These are phyloP conservation scores for Halcyon leucocephala DNA, from an alignment of 2,797 vertebrate genomes.

Conservation along the genomic window DNA sequence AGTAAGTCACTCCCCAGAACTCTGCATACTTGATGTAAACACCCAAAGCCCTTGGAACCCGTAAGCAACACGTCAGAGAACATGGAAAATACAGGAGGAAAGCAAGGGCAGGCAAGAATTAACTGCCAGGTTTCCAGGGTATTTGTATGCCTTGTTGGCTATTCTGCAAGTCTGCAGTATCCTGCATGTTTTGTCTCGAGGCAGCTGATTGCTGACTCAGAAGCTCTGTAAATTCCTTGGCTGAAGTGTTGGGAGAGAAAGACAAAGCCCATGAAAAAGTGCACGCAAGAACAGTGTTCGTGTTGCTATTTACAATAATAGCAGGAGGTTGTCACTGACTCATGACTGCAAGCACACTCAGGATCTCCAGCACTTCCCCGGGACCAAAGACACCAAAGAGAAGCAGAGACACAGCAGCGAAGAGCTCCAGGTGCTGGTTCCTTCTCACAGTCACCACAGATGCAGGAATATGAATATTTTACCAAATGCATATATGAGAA, in stretches of 20 bases:
- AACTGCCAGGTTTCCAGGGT: constrained; percentile 55
- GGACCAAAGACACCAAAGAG: constrained; percentile 9
- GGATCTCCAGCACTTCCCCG: constrained; percentile 11
- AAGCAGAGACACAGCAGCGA: background rate
- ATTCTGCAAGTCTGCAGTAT: constrained; percentile 12
- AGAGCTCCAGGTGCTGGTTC: constrained; percentile 18
- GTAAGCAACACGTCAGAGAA: background rate
- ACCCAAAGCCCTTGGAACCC: constrained; percentile 40
- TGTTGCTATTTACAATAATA: constrained; percentile 71
- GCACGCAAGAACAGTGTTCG: background rate
- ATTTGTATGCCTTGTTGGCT: background rate
- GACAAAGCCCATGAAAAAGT: constrained; percentile 45
- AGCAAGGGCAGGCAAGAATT: background rate
- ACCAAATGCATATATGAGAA: background rate
- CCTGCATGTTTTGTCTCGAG: constrained; percentile 52
- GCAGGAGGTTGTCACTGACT: constrained; percentile 63
- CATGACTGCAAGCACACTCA: constrained; percentile 13
- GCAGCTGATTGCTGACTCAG: constrained; percentile 75
- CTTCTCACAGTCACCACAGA: background rate
- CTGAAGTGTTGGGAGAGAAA: background rate
- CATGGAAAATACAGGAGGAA: constrained; percentile 16
- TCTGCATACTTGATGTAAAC: constrained; percentile 40
- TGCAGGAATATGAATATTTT: background rate
- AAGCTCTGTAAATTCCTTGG: constrained; percentile 58
- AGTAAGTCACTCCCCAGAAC: constrained; percentile 25